Conservation (phyloP, 2,113 vertebrate genomes). For the Chloebia gouldiae region DNA sequence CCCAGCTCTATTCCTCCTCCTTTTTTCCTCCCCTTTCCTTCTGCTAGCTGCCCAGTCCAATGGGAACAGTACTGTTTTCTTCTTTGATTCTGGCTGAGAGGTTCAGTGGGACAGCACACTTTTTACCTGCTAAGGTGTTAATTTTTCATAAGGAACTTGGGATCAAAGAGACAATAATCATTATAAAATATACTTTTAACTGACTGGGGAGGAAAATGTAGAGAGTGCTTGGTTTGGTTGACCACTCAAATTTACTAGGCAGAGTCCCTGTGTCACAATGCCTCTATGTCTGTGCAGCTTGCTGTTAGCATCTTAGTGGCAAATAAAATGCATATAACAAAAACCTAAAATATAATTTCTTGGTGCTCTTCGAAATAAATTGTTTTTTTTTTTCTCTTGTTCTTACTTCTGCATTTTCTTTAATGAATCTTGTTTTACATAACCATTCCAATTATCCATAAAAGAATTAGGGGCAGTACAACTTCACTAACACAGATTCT, state of each 20-base stretch:
- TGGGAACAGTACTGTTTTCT: background rate
- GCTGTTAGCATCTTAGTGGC: background rate
- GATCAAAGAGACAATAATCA: background rate
- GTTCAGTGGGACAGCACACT: background rate
- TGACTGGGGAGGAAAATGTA: background rate
- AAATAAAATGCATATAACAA: background rate
- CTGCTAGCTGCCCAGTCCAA: background rate
- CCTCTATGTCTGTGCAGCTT: background rate
- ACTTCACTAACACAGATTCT: background rate
- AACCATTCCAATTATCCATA: background rate
- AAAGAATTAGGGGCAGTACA: background rate
- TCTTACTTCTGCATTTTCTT: background rate
- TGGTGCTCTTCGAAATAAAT: background rate
- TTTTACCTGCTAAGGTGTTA: background rate
- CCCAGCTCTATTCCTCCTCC: background rate
- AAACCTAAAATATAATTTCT: background rate
- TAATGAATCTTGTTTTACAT: background rate
- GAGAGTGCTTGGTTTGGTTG: background rate
- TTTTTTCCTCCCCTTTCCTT: background rate
- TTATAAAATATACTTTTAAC: background rate
- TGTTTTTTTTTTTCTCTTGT: background rate
- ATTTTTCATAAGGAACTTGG: background rate
- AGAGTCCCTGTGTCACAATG: background rate
- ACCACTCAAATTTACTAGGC: background rate
- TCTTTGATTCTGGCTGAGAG: background rate